Base-by-base conservation (phyloP, 2,113 vertebrate species). In the Ptilonorhynchus violaceus region DNA sequence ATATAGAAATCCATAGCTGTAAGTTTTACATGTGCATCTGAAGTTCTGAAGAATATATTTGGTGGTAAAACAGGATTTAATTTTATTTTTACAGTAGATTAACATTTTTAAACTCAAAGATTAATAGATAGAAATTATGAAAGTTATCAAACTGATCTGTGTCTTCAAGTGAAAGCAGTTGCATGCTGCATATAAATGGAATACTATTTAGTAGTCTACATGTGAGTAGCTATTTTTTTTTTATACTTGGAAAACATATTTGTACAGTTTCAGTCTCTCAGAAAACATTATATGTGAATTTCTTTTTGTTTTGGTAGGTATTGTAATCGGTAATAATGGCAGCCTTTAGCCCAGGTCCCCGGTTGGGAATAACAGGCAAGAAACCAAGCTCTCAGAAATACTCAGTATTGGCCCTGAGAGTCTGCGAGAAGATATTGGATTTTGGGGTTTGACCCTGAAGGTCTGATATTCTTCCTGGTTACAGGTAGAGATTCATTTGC, bases 401-500 rank as follows among this genome's bases (percentile, higher is more conserved):
- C 62, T 91, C 50, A 46, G n/a, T 88, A 41, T 83, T 88, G 75
- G 33, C 79, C 70, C 81, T 72, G 69, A 68, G 64, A 84, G 91
- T 59, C 88, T 93, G 35, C 66, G 59, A 58, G 67, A 93, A 93
- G 89, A 62, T 85, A 67, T 4, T 83, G 86, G 68, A 66, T 70
- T 75, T 89, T 23, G 33, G 62, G 73, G 25, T 41, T 91, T 94
- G 70, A 52, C 39, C 66, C 70, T 37, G 70, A 76, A 91, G 74
- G 66, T 92, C 88, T 93, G 81, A 76, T 93, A 60, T 37, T 92
- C 82, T 91, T 94, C 49, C 81, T 76, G 49, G 41, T 82, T 82
- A 68, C 78, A 90, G 66, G 56, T 74, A 79, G 88, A 62, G 50
- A 70, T 92, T 88, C 67, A 28, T 91, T 89, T 93, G 63, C 86